Evolutionary conservation across 2,888 invertebrate genomes (phyloP).

Genomic region (Cantharis nigra): DNA sequence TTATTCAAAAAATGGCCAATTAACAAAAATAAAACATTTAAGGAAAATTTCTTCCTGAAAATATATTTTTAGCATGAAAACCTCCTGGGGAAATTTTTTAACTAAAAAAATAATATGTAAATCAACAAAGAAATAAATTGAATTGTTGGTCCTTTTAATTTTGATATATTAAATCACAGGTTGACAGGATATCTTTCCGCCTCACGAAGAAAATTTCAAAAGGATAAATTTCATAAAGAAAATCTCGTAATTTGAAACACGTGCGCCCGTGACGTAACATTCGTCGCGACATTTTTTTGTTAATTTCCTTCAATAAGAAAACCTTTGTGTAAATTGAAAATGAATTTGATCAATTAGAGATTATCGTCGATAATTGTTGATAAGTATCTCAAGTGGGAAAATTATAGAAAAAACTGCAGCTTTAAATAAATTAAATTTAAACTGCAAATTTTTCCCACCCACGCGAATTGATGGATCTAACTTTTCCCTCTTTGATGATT

Average conservation of each 20-base stretch:
- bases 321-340: neutral
- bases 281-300: slow-evolving; percentile 27
- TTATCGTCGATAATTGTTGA: neutral
- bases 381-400: neutral
- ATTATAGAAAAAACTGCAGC: neutral
- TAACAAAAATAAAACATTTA: neutral
- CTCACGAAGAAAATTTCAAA: neutral
- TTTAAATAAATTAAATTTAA: neutral
- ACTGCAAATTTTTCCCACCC: neutral
- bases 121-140: neutral
- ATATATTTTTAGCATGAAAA: neutral
- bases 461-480: neutral
- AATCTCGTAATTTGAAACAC: slow-evolving; percentile 28
- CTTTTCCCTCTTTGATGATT: neutral
- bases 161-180: neutral
- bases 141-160: neutral
- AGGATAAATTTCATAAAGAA: neutral
- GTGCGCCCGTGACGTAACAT: slow-evolving; percentile 16
- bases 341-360: neutral
- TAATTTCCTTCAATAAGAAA: neutral
- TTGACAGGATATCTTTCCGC: neutral
- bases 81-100: neutral
- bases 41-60: neutral
- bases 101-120: neutral
- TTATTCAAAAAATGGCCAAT: neutral